Evolutionary conservation across 2,888 invertebrate species (phyloP).

Genomic region (Lymantria dispar): DNA sequence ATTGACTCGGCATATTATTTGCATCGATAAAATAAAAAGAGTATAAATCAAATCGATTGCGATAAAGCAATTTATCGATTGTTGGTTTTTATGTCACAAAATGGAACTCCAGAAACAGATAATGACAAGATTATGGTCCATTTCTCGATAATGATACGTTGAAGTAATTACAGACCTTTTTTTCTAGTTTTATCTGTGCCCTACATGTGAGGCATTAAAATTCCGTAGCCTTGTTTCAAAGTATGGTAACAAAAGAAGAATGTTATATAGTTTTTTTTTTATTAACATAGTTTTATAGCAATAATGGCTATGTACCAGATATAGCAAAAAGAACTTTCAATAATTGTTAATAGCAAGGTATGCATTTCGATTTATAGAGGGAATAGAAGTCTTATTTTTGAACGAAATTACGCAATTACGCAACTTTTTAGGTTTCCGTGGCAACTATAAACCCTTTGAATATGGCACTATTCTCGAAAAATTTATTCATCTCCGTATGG

Average conservation of each 20-base stretch:
- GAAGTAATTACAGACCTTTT: constrained; percentile 29
- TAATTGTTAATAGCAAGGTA: no score
- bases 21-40: constrained; percentile 13
- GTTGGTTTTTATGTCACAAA: constrained; percentile 39
- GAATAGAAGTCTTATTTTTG: no score
- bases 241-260: neutral
- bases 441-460: no score
- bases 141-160: constrained; percentile 33
- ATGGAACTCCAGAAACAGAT: constrained; percentile 25
- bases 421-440: no score
- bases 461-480: no score
- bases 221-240: neutral
- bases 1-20: constrained; percentile 29
- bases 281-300: neutral
- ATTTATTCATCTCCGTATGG: no score
- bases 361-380: no score
- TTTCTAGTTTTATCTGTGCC: constrained; percentile 20
- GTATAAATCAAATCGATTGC: constrained; percentile 15
- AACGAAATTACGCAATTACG: no score
- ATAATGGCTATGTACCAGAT: neutral
- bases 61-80: constrained; percentile 33
- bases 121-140: constrained; percentile 29
- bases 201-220: constrained; percentile 21
- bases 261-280: neutral
- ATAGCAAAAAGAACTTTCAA: neutral